A percentile compares a stretch with the other conserved stretches of the same genome.
phyloP scores from a whole-genome alignment of 2,113 vertebrate species.

The Neolamprologus sp. region DNA sequence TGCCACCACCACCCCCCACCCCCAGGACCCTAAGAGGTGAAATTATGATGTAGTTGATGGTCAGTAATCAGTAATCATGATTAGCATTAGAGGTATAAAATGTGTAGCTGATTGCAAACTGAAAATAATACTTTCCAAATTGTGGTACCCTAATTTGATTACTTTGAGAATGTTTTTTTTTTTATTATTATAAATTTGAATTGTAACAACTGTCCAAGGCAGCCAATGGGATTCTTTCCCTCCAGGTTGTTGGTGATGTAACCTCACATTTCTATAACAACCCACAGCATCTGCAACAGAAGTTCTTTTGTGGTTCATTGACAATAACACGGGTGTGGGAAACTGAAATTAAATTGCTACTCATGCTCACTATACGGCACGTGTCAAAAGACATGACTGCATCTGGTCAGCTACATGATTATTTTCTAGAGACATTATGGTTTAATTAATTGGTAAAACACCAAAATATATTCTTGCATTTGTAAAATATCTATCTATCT shows the following conservation, averaged over 20 bases:
- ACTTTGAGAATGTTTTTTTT: not conserved
- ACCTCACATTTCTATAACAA: not conserved
- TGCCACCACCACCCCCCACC: not conserved
- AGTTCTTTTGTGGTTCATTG: slow-evolving; percentile 26
- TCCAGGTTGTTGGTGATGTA: slow-evolving; percentile 25
- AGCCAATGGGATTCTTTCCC: not conserved
- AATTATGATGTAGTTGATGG: not conserved
- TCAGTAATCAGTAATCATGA: not conserved
- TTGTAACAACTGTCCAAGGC: not conserved
- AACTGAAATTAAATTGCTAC: not conserved
- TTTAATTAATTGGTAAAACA: not conserved
- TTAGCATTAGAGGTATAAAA: not conserved
- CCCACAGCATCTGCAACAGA: slow-evolving; percentile 20
- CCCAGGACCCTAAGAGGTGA: not conserved
- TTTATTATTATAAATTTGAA: not conserved
- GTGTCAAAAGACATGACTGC: not conserved
- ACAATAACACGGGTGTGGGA: slow-evolving; percentile 44
- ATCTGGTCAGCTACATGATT: not conserved
- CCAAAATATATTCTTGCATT: not conserved
- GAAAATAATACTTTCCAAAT: not conserved
- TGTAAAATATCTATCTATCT: too few species aligned
- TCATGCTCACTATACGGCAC: not conserved
- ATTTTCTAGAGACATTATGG: not conserved
- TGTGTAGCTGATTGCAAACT: not conserved
- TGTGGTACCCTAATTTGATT: not conserved